Base-by-base conservation (phyloP, 2,113 vertebrate species). In the Ceyx margarethae region DNA sequence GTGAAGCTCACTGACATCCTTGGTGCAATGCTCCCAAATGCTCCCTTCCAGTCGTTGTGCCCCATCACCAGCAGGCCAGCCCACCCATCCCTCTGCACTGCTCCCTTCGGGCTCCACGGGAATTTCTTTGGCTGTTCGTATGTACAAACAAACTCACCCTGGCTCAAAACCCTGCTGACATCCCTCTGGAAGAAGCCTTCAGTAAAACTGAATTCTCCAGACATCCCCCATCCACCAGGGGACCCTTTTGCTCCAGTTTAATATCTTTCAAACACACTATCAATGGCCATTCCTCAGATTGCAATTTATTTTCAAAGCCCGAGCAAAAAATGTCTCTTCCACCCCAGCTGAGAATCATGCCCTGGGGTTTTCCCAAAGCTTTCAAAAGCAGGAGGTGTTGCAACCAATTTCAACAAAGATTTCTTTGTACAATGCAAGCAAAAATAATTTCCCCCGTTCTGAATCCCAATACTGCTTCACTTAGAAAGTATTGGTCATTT, bases 331-430 rank as follows among this genome's bases (percentile, higher is more conserved):
- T 43, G 60, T 20, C 37, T 80, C 79, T 48, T 56, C 73, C 53
- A 71, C 29, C 65, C 50, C 56, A 8, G 87, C 56, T 4, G 43
- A 90, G 79, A 89, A 46, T 17, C 1, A 0, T 80, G 90, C 78
- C 91, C 91, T 64, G 67, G 61, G 82, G 85, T 87, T 95, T 93
- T 85, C 91, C 87, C 15, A 0, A 76, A 85, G 91, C 81, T 81
- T 85, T 92, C 84, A 62, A 86, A 84, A 69, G 93, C 81, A 48
- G 76, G 85, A 94, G 88, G 68, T 71, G 57, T 85, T 56, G 73
- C 93, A 88, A 96, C 53, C 57, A 64, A 85, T 74, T 51, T 54
- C 51, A 46, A 94, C 79, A 94, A 87, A 77, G 87, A 94, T 91
- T 66, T 76, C 82, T 92, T 90, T 89, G 91, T 95, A 51, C 67